Base-by-base conservation (phyloP, 1,140 invertebrate species). In the Aleiodes sp. region DNA sequence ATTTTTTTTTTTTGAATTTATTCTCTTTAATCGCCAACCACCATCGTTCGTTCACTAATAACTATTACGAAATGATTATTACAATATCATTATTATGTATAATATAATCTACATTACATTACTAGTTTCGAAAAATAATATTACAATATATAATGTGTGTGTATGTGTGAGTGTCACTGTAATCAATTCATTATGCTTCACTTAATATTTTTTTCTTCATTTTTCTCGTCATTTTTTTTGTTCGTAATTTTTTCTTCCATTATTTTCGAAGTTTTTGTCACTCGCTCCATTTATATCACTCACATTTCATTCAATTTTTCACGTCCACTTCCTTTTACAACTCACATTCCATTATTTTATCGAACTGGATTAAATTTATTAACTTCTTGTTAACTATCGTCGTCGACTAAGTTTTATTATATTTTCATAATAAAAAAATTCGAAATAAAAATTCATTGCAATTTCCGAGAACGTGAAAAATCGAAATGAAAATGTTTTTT, bases 91-190 rank as follows among this genome's bases (percentile, higher is more conserved):
- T 77, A 79, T 74, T 78, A 80, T 80, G 71, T 74, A 76, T 74
- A 77, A 77, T 75, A 76, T 74, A 83, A 79, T 84, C 82, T 85
- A 84, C 82, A 83, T 84, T 83, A 84, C 77, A 80, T 81, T 82
- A 77, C 82, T 84, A 86, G 76, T 75, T 84, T 84, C 81, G 76
- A 85, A 85, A 85, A 85, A 85, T 85, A 85, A 85, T 82, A 85
- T 84, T 83, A 84, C 80, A 84, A 83, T 83, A 84, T 84, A 84
- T 82, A 81, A 57, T 77, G 74, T 78, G 70, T 75, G 72, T 78
- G 71, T 77, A 73, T 78, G 70, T 75, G 72, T 78, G 71, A 73
- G 69, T 78, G 78, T 78, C 70, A 79, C 31, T 31, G 65, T 67
- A 31, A 65, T 31, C 14, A 33, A 35, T 35, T 65, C 16, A 65